Evolutionary conservation across 2,113 vertebrate genomes (phyloP), one percentile per base, ranked within the genome.

Genomic region (Thryonomys swinderianus): DNA sequence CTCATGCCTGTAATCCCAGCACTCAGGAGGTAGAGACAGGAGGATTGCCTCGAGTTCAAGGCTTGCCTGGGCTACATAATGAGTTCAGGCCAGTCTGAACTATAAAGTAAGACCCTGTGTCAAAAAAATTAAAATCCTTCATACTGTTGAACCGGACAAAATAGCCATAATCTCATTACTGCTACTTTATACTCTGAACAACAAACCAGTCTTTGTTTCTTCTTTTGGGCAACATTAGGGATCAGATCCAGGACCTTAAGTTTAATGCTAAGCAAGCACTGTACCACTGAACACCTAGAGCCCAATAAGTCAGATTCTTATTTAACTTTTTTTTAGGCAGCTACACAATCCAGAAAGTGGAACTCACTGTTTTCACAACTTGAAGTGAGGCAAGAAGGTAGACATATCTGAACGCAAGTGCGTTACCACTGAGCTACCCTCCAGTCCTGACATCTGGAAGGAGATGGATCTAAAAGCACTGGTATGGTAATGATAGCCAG

Each of bases 101-200:
- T 51, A 51, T 51, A 51, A n/a, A 10, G 48, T 51, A 10, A 51
- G 48, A 51, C 48, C 48, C 48, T 7, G 48, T 51, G 6, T 51
- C 48, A 51, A 51, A 51, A 51, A 51, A 51, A 51, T 51, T 51
- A 51, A 51, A 66, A n/a, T 59, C 79, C 62, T 92, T 21, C 37
- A 71, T 23, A 51, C 55, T 85, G n/a, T 89, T 59, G 59, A 85
- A 74, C 18, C 42, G 3, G 42, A 55, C 42, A n/a, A n/a, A 89
- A 9, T 80, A 84, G 34, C 37, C 27, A 51, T 62, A 3, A n/a
- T 95, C 87, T 89, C 40, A 71, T 90, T 73, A 48, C 51, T 76
- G 12, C 32, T 78, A 4, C 23, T 93, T 93, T 85, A 21, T 90
- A 81, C 85, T 90, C 95, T 92, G 51, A 61, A 62, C 66, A 89